A percentile compares a stretch with the other conserved stretches of the same genome.
Evolutionary conservation across 2,888 invertebrate species (phyloP).

Genomic region (Cataglyphis altisquamis): DNA sequence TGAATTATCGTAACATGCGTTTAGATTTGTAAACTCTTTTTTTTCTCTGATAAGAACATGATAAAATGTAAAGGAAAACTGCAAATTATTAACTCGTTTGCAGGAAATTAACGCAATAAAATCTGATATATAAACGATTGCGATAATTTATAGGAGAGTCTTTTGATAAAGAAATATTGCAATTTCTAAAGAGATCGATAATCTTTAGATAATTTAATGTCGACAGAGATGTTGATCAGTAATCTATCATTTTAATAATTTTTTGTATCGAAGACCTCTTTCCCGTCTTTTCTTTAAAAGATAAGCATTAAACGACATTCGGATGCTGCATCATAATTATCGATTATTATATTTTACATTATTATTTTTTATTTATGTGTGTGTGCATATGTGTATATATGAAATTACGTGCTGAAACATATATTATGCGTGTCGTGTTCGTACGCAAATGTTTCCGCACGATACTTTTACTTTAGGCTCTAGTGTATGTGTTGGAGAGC

Average conservation of each 20-base stretch:
- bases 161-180: background rate
- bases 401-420: conserved; percentile 64
- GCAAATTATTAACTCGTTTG: conserved; percentile 7
- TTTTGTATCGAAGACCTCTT: background rate
- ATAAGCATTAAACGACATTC: background rate
- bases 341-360: conserved; percentile 7
- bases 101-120: background rate
- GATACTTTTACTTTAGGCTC: conserved; percentile 30
- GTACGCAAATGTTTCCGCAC: conserved; percentile 45
- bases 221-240: background rate
- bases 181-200: background rate
- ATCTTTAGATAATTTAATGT: background rate
- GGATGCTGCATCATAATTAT: background rate
- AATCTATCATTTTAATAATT: background rate
- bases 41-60: background rate
- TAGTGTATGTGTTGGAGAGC: conserved; percentile 44
- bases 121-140: background rate
- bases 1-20: conserved; percentile 67
- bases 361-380: conserved; percentile 8
- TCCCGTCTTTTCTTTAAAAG: background rate
- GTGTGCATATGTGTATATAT: background rate
- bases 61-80: conserved; percentile 19
- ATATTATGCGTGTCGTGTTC: conserved; percentile 55
- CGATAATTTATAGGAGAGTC: background rate
- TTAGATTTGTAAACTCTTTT: conserved; percentile 49